These are phyloP conservation scores for Drosophila paracracens DNA, from an alignment of 2,888 invertebrate species.

Conservation along the genomic window DNA sequence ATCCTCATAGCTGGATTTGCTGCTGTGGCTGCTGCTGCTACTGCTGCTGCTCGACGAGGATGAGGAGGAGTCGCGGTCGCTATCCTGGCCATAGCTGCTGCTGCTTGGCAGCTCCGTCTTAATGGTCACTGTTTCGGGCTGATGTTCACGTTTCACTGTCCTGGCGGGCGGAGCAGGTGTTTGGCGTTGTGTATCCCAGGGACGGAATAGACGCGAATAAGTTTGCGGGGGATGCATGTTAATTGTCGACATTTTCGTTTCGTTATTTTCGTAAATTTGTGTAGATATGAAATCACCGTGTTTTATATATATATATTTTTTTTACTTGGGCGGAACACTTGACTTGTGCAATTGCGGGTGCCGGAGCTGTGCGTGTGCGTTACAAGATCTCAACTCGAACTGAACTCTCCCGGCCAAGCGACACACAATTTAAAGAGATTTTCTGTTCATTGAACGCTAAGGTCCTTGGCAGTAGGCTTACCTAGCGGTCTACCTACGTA, in stretches of 20 bases:
- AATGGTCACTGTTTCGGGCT: constrained; percentile 47
- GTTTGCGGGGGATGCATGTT: constrained; percentile 84
- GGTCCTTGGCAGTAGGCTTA: constrained; percentile 60
- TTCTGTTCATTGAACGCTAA: constrained; percentile 49
- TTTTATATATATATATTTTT: not conserved
- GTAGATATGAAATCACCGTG: constrained; percentile 19
- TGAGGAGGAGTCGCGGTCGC: constrained; percentile 72
- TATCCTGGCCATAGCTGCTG: constrained; percentile 60
- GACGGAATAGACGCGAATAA: constrained; percentile 87
- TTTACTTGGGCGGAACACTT: constrained; percentile 54
- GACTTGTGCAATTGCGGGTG: constrained; percentile 25
- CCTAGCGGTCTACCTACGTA: constrained; percentile 62
- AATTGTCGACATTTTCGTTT: constrained; percentile 76
- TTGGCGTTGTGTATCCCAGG: constrained; percentile 86
- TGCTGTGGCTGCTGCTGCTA: constrained; percentile 37
- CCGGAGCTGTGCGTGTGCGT: constrained; percentile 66
- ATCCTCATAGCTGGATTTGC: constrained; percentile 76
- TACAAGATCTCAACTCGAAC: constrained; percentile 82
- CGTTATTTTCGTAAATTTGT: constrained; percentile 3
- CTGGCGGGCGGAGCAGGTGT: constrained; percentile 41
- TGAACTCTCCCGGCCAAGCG: constrained; percentile 69
- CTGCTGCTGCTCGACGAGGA: constrained; percentile 47
- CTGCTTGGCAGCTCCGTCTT: constrained; percentile 55
- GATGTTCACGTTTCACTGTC: constrained; percentile 59
- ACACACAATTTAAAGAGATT: constrained; percentile 79